A percentile compares a stretch with the other conserved stretches of the same genome.
phyloP scores from a whole-genome alignment of 2,888 invertebrate species.

The Nebria brevicollis region DNA sequence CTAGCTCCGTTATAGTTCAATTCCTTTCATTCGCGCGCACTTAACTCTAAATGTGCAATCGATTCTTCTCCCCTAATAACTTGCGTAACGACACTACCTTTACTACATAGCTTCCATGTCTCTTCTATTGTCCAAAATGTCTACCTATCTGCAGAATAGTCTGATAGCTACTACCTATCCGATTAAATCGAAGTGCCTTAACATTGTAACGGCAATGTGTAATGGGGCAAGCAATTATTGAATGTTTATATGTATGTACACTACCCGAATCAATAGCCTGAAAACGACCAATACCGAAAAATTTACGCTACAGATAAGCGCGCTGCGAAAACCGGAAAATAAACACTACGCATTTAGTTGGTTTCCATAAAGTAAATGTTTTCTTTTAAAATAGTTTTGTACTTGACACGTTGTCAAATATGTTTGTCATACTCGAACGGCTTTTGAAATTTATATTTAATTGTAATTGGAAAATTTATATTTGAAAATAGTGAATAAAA shows the following conservation, averaged over 20 bases:
- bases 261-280: not conserved
- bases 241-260: not conserved
- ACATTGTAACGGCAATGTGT: constrained; percentile 1
- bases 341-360: not conserved
- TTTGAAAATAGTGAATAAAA: too few relatives aligned
- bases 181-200: not conserved
- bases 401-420: not conserved
- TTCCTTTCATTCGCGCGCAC: constrained; percentile 43
- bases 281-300: not conserved
- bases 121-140: not conserved
- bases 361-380: not conserved
- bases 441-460: too few relatives aligned
- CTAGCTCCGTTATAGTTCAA: constrained; percentile 33
- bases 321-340: not conserved
- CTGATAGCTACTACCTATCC: not conserved
- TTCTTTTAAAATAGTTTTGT: not conserved
- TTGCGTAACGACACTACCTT: not conserved
- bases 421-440: not conserved
- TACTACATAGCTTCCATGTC: not conserved
- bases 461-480: too few relatives aligned
- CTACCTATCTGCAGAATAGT: not conserved
- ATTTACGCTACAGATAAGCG: not conserved
- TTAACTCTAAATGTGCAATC: constrained; percentile 44
- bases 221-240: not conserved
- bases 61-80: constrained; percentile 37